A percentile compares a stretch with the other conserved stretches of the same genome.
phyloP scores from a whole-genome alignment of 2,888 invertebrate genomes.

The Clanis bilineata region DNA sequence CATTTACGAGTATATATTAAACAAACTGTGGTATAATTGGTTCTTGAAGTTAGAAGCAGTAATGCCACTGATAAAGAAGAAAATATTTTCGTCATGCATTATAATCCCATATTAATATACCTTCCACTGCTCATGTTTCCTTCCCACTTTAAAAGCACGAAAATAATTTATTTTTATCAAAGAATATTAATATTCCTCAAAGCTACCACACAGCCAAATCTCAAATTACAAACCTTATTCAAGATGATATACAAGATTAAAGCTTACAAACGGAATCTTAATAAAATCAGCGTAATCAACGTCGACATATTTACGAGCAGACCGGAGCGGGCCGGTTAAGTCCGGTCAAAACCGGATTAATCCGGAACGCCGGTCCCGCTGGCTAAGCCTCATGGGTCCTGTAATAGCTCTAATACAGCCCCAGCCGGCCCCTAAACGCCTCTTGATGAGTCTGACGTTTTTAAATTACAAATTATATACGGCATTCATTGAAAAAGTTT shows the following conservation, averaged over 20 bases:
- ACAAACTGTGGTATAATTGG: no score
- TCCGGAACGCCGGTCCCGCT: conserved; percentile 28
- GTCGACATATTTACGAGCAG: conserved; percentile 54
- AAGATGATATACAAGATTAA: conserved; percentile 26
- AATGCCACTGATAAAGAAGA: no score
- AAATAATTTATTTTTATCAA: neutral
- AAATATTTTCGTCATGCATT: no score
- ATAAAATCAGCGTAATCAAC: conserved; percentile 54
- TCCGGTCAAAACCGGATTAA: conserved; percentile 32
- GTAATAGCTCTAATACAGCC: conserved; percentile 33
- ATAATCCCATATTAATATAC: no score
- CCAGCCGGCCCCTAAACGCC: conserved; percentile 14
- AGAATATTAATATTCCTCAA: neutral
- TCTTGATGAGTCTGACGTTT: conserved; percentile 12
- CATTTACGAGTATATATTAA: no score
- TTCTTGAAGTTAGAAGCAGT: no score
- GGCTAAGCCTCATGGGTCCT: conserved; percentile 13
- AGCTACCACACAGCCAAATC: neutral
- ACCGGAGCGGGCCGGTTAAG: conserved; percentile 2
- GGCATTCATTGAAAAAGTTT: conserved; percentile 3
- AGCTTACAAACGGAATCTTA: conserved; percentile 31
- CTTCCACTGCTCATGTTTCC: no score
- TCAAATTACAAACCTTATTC: neutral
- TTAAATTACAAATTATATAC: conserved; percentile 8
- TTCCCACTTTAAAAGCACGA: neutral